These are phyloP conservation scores for Doryteuthis pealeii DNA, from an alignment of 1,140 invertebrate genomes.

Conservation along the genomic window DNA sequence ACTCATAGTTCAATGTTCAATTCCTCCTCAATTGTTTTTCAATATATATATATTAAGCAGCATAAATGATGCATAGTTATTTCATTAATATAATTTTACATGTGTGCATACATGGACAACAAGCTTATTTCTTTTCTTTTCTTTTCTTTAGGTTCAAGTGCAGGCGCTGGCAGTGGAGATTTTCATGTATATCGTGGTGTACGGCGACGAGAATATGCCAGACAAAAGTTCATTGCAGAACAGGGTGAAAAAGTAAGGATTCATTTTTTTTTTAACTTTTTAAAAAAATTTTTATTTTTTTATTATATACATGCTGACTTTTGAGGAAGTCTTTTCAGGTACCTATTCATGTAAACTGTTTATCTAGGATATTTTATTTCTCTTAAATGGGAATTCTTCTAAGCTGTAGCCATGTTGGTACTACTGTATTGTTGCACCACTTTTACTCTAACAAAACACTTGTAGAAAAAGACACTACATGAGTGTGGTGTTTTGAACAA, in stretches of 20 bases:
- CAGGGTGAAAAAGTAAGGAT: slow-evolving; percentile 76
- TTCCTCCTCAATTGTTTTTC: too few relatives aligned
- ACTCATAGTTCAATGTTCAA: too few relatives aligned
- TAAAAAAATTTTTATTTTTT: slow-evolving; percentile 12
- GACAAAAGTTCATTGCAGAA: slow-evolving; percentile 89
- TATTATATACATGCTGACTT: not conserved
- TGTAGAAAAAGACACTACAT: too few relatives aligned
- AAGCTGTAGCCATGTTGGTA: too few relatives aligned
- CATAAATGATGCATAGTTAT: too few relatives aligned
- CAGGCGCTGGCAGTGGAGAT: slow-evolving; percentile 96
- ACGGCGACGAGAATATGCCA: slow-evolving; percentile 88
- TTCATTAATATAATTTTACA: too few relatives aligned
- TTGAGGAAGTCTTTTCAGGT: not conserved
- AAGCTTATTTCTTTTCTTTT: too few relatives aligned
- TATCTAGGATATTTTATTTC: not conserved
- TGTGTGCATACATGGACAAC: too few relatives aligned
- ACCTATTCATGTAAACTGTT: not conserved
- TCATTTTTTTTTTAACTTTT: not conserved
- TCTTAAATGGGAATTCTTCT: not conserved
- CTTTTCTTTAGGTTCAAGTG: slow-evolving; percentile 72
- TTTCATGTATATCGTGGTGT: slow-evolving; percentile 98
- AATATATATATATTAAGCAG: too few relatives aligned
- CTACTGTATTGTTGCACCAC: not conserved
- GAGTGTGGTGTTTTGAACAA: too few relatives aligned
- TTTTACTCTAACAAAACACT: too few relatives aligned